Evolutionary conservation across 2,113 vertebrate genomes (phyloP).

Genomic region (Microtus pennsylvanicus): DNA sequence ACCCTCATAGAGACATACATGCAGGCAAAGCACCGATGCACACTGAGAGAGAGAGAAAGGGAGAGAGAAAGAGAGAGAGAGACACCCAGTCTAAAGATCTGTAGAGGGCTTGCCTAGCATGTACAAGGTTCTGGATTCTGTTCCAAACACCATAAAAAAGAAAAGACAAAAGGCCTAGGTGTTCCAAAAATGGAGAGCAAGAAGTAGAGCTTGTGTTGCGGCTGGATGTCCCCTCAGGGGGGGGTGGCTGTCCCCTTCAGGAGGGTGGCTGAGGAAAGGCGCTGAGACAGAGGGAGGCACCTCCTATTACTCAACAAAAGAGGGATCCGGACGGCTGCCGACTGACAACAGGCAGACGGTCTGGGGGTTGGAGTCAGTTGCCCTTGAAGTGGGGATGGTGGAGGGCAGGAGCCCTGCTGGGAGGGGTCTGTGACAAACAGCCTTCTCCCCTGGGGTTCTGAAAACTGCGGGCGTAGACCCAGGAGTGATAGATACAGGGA

Average conservation of each 20-base stretch:
- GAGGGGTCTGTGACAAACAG: not conserved
- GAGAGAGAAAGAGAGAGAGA: too few relatives aligned
- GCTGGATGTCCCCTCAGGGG: not conserved
- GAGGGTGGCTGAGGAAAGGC: not conserved
- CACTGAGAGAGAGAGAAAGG: not conserved
- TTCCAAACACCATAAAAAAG: not conserved
- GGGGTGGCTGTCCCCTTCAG: not conserved
- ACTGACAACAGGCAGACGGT: not conserved
- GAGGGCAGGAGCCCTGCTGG: not conserved
- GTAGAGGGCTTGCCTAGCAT: not conserved
- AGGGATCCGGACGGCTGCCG: not conserved
- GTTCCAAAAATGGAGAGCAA: not conserved
- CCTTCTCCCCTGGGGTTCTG: not conserved
- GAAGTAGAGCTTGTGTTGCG: not conserved
- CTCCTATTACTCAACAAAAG: not conserved
- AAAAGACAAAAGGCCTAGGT: not conserved
- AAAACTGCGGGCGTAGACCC: not conserved
- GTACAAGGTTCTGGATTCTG: not conserved
- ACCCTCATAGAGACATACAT: not conserved
- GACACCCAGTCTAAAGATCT: not conserved
- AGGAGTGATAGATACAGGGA: not conserved
- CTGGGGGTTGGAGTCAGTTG: not conserved
- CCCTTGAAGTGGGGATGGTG: not conserved
- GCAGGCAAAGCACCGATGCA: not conserved
- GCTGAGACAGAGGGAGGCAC: not conserved